These are phyloP conservation scores for Propithecus deckenii DNA, from an alignment of 2,797 vertebrate genomes.

Conservation along the genomic window DNA sequence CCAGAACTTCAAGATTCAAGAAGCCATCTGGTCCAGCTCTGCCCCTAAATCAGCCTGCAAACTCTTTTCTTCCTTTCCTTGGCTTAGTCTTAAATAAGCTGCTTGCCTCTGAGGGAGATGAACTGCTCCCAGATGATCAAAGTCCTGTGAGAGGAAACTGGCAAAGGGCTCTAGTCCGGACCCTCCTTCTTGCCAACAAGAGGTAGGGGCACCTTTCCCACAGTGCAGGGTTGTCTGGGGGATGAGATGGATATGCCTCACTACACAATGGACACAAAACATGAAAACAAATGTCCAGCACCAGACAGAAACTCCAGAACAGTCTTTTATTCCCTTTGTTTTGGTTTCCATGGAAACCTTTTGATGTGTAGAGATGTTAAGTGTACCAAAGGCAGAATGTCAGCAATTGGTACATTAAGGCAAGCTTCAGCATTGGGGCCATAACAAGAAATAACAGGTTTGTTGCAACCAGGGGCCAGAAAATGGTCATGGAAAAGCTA, in stretches of 20 bases:
- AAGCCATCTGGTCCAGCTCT: background rate
- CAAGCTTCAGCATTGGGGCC: background rate
- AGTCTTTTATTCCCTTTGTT: background rate
- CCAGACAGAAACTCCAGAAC: background rate
- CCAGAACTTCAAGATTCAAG: background rate
- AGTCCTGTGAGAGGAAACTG: background rate
- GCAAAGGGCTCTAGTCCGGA: background rate
- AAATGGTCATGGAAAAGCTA: background rate
- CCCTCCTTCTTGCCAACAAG: background rate
- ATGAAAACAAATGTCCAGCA: background rate
- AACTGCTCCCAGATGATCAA: background rate
- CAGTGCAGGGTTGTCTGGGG: background rate
- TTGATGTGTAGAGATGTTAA: background rate
- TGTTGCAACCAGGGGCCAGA: background rate
- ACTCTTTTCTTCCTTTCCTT: background rate
- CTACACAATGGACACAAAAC: background rate
- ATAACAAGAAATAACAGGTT: background rate
- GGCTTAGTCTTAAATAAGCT: background rate
- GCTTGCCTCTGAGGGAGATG: background rate
- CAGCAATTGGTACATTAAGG: background rate
- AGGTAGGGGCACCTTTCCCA: background rate
- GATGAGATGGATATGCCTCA: background rate
- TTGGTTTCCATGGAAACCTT: slow-evolving; percentile 52
- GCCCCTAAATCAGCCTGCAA: background rate
- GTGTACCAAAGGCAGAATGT: background rate